These are phyloP conservation scores for Porites divaricata DNA, from an alignment of 92 coral and sea anemone genomes.

Conservation along the genomic window DNA sequence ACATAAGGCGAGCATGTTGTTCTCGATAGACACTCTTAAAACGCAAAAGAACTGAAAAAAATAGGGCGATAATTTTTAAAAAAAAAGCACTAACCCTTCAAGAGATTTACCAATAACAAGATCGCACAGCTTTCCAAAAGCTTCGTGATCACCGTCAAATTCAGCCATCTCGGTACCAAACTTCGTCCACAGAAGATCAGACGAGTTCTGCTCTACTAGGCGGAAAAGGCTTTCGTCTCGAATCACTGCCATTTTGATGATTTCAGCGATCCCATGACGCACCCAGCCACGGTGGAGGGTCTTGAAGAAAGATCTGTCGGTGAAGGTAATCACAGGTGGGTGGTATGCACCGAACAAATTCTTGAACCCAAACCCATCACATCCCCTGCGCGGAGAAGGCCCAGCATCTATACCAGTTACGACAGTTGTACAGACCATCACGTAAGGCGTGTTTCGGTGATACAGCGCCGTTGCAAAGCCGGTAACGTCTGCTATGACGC, in stretches of 20 bases:
- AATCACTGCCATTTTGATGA: slow-evolving; percentile 77
- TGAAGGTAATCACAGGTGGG: slow-evolving; percentile 70
- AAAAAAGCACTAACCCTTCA: slow-evolving; percentile 50
- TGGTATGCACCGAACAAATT: slow-evolving; percentile 78
- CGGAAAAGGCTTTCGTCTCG: slow-evolving; percentile 62
- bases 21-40: too few species aligned
- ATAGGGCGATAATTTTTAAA: too few species aligned
- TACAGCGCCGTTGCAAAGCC: slow-evolving; percentile 76
- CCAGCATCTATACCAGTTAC: slow-evolving; percentile 81
- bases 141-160: slow-evolving; percentile 45
- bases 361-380: slow-evolving; percentile 79
- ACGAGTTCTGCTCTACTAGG: slow-evolving; percentile 52
- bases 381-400: slow-evolving; percentile 75
- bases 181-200: slow-evolving; percentile 59
- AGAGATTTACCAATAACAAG: slow-evolving; percentile 73
- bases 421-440: slow-evolving; percentile 74
- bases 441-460: slow-evolving; percentile 75
- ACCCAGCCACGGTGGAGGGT: slow-evolving; percentile 69
- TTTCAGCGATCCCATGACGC: slow-evolving; percentile 76
- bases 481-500: slow-evolving; percentile 63
- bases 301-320: slow-evolving; percentile 64
- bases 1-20: too few species aligned
- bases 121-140: slow-evolving; percentile 59
- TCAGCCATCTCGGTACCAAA: slow-evolving; percentile 68
- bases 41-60: too few species aligned